Evolutionary conservation across 2,113 vertebrate species (phyloP), one percentile per base, ranked within the genome.

Genomic region (Cavia porcellus): DNA sequence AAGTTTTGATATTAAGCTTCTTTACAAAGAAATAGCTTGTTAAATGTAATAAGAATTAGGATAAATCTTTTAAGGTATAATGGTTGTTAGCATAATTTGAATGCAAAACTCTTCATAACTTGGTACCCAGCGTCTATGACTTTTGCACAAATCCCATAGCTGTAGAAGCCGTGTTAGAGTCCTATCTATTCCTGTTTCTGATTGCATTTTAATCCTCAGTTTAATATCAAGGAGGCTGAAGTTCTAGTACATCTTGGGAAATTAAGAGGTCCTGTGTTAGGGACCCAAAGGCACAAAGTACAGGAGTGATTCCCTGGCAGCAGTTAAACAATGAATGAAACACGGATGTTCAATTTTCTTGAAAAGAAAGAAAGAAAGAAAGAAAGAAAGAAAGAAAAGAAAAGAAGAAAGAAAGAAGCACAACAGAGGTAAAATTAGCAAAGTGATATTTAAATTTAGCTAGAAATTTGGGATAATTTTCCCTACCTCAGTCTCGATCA

Each of bases 1-100:
- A 92, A 85, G 61, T 66, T 83, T 97, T 87, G 32, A n/a, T 85
- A 57, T 85, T 93, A 95, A 93, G 90, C 14, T 61, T 80, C 30
- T 47, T 59, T 28, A 93, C 32, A 70, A 92, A 91, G 30, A 83
- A 68, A 64, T 35, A 13, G 55, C 55, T 70, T 94, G 62, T 35
- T 93, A 20, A 75, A 86, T 59, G 42, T 32, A 90, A 30, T 79
- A 12, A 70, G 19, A 91, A 7, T 45, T 52, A 50, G 28, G 24
- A 80, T 57, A 92, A 92, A 72, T 79, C 17, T 30, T 90, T 92
- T 84, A 64, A 30, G 66, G 13, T 72, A 38, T 61, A 38, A 32
- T 62, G 13, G 55, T 55, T 19, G 82, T 92, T 7, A 89, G 57
- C 62, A 52, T 20, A 72, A 80, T 77, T 62, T 85, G 32, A 77